Percentiles rank a stretch among this genome's conserved stretches.
phyloP scores from a whole-genome alignment of 2,113 vertebrate genomes.

The Semnornis frantzii region DNA sequence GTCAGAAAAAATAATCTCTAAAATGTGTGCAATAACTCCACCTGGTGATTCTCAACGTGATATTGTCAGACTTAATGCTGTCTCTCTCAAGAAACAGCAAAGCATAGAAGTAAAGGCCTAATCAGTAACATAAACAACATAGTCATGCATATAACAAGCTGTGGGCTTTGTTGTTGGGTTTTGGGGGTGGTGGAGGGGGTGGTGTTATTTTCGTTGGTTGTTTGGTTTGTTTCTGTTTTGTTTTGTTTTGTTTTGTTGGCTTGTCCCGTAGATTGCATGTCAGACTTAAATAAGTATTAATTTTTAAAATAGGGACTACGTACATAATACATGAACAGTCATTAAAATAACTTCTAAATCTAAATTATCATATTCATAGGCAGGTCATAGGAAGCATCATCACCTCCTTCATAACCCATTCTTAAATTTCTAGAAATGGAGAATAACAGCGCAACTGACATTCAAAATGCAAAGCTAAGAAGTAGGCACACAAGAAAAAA shows the following conservation, averaged over 20 bases:
- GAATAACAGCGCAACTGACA: not conserved
- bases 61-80: not conserved
- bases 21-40: constrained; percentile 57
- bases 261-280: not conserved
- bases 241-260: not conserved
- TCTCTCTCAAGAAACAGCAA: not conserved
- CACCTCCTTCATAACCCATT: not conserved
- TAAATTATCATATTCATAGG: not conserved
- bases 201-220: not conserved
- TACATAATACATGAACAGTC: not conserved
- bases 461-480: not conserved
- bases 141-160: not conserved
- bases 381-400: not conserved
- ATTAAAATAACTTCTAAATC: not conserved
- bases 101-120: not conserved
- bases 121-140: not conserved
- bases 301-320: not conserved
- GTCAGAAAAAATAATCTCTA: constrained; percentile 6
- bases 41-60: constrained; percentile 48
- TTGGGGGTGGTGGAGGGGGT: not conserved
- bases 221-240: no score
- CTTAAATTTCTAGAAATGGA: not conserved
- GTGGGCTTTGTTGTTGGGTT: not conserved
- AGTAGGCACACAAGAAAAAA: not conserved
- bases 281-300: not conserved